These are phyloP conservation scores for Bufo bufo DNA, from an alignment of 2,113 vertebrate genomes.

Conservation along the genomic window DNA sequence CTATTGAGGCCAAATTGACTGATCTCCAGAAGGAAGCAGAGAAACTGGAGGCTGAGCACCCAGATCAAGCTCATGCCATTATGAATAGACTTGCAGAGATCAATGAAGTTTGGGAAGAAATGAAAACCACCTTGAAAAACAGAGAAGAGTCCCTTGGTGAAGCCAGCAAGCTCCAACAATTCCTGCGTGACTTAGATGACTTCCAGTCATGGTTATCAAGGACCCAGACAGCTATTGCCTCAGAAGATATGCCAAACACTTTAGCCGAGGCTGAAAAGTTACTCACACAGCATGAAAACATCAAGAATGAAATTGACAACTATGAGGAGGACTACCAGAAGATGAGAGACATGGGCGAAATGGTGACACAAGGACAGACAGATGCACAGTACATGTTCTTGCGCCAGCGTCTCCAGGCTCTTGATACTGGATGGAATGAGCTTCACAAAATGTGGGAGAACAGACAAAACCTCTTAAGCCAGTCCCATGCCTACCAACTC, in stretches of 20 bases:
- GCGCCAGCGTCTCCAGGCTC: slow-evolving; percentile 92
- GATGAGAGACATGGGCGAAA: slow-evolving; percentile 99
- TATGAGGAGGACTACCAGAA: slow-evolving; percentile 99
- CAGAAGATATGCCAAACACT: slow-evolving; percentile 97
- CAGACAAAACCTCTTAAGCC: slow-evolving; percentile 94
- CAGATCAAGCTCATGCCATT: slow-evolving; percentile 93
- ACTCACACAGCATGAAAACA: slow-evolving; percentile 93
- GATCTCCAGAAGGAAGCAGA: slow-evolving; percentile 94
- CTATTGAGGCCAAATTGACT: slow-evolving; percentile 92
- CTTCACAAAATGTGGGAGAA: slow-evolving; percentile 99
- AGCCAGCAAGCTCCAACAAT: slow-evolving; percentile 98
- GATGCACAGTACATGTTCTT: slow-evolving; percentile 99
- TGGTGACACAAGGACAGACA: slow-evolving; percentile 96
- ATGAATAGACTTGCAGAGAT: slow-evolving; percentile 89
- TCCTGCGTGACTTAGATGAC: slow-evolving; percentile 94
- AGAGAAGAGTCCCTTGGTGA: slow-evolving; percentile 95
- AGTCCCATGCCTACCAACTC: slow-evolving; percentile 95
- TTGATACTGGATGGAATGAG: slow-evolving; percentile 98
- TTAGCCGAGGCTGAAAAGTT: slow-evolving; percentile 94
- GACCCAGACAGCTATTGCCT: slow-evolving; percentile 95
- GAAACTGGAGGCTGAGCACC: slow-evolving; percentile 86
- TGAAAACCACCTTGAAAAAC: slow-evolving; percentile 94
- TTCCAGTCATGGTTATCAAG: slow-evolving; percentile 98
- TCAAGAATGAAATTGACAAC: slow-evolving; percentile 96
- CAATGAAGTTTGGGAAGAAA: slow-evolving; percentile 91